Evolutionary conservation across 1,140 invertebrate species (phyloP).

Genomic region (Lithobius niger): DNA sequence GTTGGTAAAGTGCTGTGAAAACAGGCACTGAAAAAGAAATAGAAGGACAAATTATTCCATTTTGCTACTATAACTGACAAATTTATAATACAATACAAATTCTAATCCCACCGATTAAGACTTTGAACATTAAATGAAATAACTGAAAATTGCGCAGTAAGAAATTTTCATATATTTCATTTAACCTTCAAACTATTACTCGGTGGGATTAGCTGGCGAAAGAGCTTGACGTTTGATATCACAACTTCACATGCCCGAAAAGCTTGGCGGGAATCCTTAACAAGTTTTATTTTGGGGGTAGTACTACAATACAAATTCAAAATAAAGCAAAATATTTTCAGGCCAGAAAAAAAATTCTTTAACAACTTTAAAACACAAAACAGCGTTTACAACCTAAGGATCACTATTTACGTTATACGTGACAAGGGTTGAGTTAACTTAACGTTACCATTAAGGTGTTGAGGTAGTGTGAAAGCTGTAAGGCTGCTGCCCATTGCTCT

Average conservation of each 20-base stretch:
- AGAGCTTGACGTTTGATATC: too few relatives aligned
- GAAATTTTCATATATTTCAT: not conserved
- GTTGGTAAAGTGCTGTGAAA: constrained; percentile 70
- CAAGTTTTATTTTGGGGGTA: not conserved
- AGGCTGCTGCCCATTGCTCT: constrained; percentile 53
- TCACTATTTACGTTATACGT: not conserved
- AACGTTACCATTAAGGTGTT: constrained; percentile 47
- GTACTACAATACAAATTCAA: not conserved
- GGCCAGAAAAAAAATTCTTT: not conserved
- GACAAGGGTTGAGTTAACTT: not conserved
- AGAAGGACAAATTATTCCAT: not conserved
- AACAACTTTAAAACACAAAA: not conserved
- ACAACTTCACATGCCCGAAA: too few relatives aligned
- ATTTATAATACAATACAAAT: not conserved
- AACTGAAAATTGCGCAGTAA: not conserved
- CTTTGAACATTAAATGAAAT: not conserved
- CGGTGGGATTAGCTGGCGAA: too few relatives aligned
- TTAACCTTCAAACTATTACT: not conserved
- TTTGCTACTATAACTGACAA: not conserved
- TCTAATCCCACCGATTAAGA: not conserved
- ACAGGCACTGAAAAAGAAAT: constrained; percentile 41
- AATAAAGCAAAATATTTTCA: not conserved
- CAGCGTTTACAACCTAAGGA: not conserved
- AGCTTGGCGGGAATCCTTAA: too few relatives aligned
- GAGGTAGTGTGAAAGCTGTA: constrained; percentile 62